A percentile compares a stretch with the other conserved stretches of the same genome.
These are phyloP conservation scores for Prorops nasuta DNA, from an alignment of 1,140 invertebrate genomes.

Conservation along the genomic window DNA sequence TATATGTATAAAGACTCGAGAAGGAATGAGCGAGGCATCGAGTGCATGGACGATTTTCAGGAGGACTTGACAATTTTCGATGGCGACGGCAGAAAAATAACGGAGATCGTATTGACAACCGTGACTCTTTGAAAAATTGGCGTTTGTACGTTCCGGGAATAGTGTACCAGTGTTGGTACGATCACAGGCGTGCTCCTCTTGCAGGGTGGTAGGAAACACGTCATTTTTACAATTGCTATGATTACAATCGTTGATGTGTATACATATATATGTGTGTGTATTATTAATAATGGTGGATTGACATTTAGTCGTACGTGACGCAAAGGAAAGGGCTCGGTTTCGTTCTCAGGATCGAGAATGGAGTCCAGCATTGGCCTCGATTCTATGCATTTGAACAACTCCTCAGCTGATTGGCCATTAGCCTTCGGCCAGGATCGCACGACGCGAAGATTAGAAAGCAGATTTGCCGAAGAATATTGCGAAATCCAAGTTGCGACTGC, in stretches of 20 bases:
- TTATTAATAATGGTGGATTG: too few species aligned
- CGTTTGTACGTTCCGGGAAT: slow-evolving; percentile 43
- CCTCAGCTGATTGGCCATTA: slow-evolving; percentile 26
- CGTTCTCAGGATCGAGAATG: too few species aligned
- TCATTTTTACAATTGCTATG: too few species aligned
- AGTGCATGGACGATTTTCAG: too few species aligned
- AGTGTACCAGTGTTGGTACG: slow-evolving; percentile 35
- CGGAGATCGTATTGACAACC: slow-evolving; percentile 41
- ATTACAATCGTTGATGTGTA: too few species aligned
- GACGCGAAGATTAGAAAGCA: slow-evolving; percentile 22
- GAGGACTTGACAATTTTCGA: slow-evolving; percentile 35
- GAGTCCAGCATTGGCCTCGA: slow-evolving; percentile 25
- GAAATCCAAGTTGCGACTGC: too few species aligned
- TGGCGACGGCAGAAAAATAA: slow-evolving; percentile 46
- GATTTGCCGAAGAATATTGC: too few species aligned
- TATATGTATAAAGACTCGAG: too few species aligned
- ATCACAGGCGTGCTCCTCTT: slow-evolving; percentile 30
- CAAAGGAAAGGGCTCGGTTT: too few species aligned
- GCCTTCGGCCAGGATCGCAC: background rate
- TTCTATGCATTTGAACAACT: slow-evolving; percentile 20
- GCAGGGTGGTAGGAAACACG: slow-evolving; percentile 43
- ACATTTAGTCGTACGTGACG: too few species aligned
- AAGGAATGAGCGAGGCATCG: too few species aligned
- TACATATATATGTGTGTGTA: too few species aligned
- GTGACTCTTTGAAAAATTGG: slow-evolving; percentile 48